Evolutionary conservation across 1,140 invertebrate genomes (phyloP).

Genomic region (Pectinophora gossypiella): DNA sequence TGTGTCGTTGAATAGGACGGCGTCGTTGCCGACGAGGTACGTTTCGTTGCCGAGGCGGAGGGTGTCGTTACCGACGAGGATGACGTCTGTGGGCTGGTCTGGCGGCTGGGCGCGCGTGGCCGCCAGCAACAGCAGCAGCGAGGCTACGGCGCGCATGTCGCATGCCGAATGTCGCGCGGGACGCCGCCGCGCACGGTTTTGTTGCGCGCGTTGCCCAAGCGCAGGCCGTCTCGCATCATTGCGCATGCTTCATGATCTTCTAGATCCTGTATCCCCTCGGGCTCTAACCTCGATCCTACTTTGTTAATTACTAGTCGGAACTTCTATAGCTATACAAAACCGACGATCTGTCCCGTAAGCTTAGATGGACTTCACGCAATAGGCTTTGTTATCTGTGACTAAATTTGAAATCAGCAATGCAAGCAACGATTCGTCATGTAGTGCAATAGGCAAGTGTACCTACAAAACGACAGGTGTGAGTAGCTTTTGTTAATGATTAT

Average conservation of each 20-base stretch:
- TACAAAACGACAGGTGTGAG: too few species aligned
- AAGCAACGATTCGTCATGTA: too few species aligned
- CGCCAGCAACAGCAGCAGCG: constrained; percentile 31
- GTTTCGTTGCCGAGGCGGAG: constrained; percentile 27
- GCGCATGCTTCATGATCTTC: too few species aligned
- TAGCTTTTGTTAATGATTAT: too few species aligned
- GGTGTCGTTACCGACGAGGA: constrained; percentile 22
- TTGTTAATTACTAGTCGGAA: too few species aligned
- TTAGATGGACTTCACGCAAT: too few species aligned
- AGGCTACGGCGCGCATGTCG: constrained; percentile 15
- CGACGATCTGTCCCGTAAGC: too few species aligned
- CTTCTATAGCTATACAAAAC: too few species aligned
- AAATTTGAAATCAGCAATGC: too few species aligned
- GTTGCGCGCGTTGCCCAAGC: constrained; percentile 51
- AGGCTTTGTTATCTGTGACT: too few species aligned
- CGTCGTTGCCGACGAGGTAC: neutral
- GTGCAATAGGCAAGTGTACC: too few species aligned
- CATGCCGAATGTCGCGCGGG: constrained; percentile 44
- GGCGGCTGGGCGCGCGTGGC: constrained; percentile 13
- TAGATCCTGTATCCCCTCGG: constrained; percentile 13
- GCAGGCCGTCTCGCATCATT: constrained; percentile 26
- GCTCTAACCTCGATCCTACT: too few species aligned
- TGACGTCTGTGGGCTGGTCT: constrained; percentile 18
- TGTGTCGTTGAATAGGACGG: neutral
- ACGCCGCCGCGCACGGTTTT: constrained; percentile 44